Base-by-base conservation (phyloP, 2,113 vertebrate genomes). In the Scophthalmus maximus region DNA sequence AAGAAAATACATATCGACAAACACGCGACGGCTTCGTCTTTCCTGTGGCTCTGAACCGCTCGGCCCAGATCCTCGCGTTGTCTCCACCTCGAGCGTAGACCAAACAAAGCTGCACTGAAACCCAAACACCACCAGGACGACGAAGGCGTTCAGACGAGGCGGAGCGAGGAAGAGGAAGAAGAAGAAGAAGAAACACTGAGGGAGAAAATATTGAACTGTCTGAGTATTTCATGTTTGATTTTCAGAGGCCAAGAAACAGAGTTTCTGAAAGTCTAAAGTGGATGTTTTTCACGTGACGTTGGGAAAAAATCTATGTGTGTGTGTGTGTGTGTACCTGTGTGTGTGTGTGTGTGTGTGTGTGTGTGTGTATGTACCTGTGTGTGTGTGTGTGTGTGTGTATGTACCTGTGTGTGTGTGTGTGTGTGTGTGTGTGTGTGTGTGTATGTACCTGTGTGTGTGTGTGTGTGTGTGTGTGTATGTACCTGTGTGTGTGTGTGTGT, bases 51-150 rank as follows among this genome's bases (percentile, higher is more conserved):
- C 8, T 4, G 23, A 59, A 70, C 25, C 42, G 32, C 75, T 36
- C 25, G n/a, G 67, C 50, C 36, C 67, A n/a, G 65, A 56, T 79
- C 53, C 42, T 60, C n/a, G 44, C 34, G 26, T 18, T 50, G 60
- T 76, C 73, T 67, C 60, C 26, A 68, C 53, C 49, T 72, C 47
- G 22, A 6, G 64, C 56, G 75, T 36, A 91, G 87, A 85, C 86
- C 59, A 87, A 91, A 91, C 89, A 85, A 59, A 66, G 25, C 6
- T 38, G n/a, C 1, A 42, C 64, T 56, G 30, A 65, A 81, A 87
- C 84, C 84, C 80, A 89, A 85, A 89, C 82, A 83, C 25, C 42
- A 73, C 59, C 64, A 8, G 2, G 17, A 34, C 14, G 32, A 87
- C 67, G 78, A 78, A 78, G 64, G 22, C 5, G 0, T 50, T 26